Percentiles rank a stretch among this genome's conserved stretches.
These are phyloP conservation scores for Sericinus montela DNA, from an alignment of 2,888 invertebrate genomes.

Conservation along the genomic window DNA sequence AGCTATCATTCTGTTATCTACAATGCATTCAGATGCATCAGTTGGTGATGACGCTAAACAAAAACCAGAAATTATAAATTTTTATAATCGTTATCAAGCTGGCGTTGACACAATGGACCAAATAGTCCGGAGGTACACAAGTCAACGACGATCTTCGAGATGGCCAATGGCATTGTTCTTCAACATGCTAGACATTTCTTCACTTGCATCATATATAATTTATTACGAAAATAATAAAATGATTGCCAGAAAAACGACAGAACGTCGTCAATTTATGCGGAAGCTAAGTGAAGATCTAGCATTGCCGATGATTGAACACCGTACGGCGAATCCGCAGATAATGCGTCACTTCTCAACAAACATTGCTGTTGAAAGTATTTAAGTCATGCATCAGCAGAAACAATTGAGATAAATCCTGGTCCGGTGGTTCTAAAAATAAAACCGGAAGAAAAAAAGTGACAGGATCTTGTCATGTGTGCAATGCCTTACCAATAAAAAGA, in stretches of 20 bases:
- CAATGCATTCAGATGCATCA: neutral
- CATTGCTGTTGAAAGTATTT: neutral
- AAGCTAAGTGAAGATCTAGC: neutral
- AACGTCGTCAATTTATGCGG: neutral
- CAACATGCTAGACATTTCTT: neutral
- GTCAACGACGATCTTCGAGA: neutral
- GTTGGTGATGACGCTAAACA: neutral
- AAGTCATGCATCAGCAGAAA: neutral
- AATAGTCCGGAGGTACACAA: neutral
- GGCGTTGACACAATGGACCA: neutral
- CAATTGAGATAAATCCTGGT: neutral
- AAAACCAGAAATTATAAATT: neutral
- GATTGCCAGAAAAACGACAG: neutral
- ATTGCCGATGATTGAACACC: neutral
- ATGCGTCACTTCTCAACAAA: neutral
- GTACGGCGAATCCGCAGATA: neutral
- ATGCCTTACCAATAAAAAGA: neutral
- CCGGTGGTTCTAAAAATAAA: neutral
- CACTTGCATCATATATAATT: neutral
- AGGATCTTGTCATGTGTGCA: neutral
- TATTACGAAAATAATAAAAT: neutral
- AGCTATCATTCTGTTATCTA: neutral
- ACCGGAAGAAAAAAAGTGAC: neutral
- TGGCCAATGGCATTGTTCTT: neutral
- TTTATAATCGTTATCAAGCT: neutral